Evolutionary conservation across 2,113 vertebrate species (phyloP).

Genomic region (Poicephalus meyeri): DNA sequence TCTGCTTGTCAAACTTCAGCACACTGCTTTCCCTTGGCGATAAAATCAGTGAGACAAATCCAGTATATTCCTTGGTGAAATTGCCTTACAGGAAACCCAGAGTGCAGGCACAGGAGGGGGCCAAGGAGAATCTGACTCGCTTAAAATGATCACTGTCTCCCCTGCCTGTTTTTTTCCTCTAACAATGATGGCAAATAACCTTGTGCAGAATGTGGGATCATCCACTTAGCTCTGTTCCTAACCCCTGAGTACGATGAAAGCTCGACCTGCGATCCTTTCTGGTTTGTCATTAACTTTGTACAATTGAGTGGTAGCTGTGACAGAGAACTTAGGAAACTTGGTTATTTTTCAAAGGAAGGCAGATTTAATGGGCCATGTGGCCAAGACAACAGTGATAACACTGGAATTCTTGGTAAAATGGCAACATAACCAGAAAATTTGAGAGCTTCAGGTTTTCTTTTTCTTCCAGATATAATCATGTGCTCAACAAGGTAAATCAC

Average conservation of each 20-base stretch:
- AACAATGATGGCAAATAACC: not conserved
- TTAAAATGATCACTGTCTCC: not conserved
- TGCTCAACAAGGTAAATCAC: not conserved
- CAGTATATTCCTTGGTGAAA: not conserved
- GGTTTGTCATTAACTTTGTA: not conserved
- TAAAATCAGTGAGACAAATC: not conserved
- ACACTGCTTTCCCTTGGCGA: not conserved
- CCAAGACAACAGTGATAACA: not conserved
- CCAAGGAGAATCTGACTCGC: not conserved
- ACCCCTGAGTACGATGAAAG: not conserved
- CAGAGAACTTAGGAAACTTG: not conserved
- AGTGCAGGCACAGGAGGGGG: not conserved
- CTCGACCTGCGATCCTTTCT: not conserved
- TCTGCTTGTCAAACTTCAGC: not conserved
- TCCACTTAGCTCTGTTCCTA: not conserved
- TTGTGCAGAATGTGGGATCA: not conserved
- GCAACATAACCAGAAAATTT: not conserved
- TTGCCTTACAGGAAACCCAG: not conserved
- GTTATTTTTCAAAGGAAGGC: not conserved
- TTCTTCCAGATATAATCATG: not conserved
- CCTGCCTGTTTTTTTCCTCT: not conserved
- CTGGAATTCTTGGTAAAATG: not conserved
- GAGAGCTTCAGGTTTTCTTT: not conserved
- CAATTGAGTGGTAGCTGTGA: not conserved
- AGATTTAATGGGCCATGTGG: not conserved